Evolutionary conservation across 2,888 invertebrate genomes (phyloP).

Genomic region (Agrotis segetum): DNA sequence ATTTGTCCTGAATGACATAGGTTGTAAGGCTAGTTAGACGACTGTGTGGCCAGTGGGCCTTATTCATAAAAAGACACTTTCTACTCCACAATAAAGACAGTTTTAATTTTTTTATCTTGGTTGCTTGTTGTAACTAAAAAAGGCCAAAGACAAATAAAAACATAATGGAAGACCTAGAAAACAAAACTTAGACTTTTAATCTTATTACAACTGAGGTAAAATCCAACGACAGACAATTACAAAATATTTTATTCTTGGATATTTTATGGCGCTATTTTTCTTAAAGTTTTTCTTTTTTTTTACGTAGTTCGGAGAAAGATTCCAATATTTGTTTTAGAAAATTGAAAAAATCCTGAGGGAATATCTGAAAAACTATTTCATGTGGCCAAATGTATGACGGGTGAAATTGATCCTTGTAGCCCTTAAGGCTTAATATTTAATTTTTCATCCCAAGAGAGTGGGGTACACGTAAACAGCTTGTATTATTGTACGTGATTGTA

Average conservation of each 20-base stretch:
- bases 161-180: background rate
- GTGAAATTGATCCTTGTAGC: constrained; percentile 13
- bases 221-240: background rate
- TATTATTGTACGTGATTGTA: constrained; percentile 25
- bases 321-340: constrained; percentile 44
- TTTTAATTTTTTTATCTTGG: background rate
- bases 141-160: background rate
- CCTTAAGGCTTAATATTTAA: constrained; percentile 48
- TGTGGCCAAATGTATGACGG: constrained; percentile 20
- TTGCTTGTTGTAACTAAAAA: background rate
- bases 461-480: constrained; percentile 18
- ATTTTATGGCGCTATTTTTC: background rate
- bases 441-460: constrained; percentile 45
- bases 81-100: background rate
- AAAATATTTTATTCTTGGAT: background rate
- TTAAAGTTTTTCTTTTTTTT: constrained; percentile 1
- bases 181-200: constrained; percentile 17
- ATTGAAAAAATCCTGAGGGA: constrained; percentile 30
- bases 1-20: too few species aligned
- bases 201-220: background rate
- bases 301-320: background rate
- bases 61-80: too few species aligned
- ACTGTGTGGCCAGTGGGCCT: too few species aligned
- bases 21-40: too few species aligned
- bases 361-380: constrained; percentile 34